phyloP scores from a whole-genome alignment of 2,797 vertebrate species.

The Crenichthys baileyi region DNA sequence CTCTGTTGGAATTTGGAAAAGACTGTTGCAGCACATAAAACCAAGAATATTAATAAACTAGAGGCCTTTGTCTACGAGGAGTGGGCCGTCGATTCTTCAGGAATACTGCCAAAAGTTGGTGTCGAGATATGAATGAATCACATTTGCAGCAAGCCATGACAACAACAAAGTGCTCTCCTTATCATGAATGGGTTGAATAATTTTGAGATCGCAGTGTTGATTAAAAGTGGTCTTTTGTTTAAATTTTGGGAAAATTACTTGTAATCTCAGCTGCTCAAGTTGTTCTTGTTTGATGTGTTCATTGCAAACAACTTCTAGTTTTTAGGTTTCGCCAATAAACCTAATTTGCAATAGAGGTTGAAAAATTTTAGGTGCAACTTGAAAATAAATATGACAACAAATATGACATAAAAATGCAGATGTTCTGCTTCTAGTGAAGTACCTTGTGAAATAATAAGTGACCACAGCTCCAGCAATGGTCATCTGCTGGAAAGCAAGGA shows the following conservation, averaged over 20 bases:
- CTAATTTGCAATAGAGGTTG: neutral
- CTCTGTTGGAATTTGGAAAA: too few species aligned
- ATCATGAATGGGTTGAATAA: neutral
- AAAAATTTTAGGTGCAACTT: neutral
- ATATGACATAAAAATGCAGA: neutral
- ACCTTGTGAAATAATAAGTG: conserved; percentile 98
- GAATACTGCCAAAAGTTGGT: neutral
- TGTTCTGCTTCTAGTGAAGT: conserved; percentile 11
- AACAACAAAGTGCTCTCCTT: neutral
- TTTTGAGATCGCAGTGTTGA: neutral
- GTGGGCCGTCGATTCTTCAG: neutral
- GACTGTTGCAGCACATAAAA: too few species aligned
- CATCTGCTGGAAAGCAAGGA: conserved; percentile 98
- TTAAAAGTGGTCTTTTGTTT: neutral
- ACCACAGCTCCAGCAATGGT: conserved; percentile 95
- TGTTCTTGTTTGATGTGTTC: neutral
- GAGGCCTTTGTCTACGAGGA: too few species aligned
- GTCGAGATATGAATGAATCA: neutral
- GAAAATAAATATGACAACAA: neutral
- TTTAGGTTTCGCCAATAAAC: neutral
- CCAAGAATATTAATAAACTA: too few species aligned
- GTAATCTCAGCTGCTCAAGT: neutral
- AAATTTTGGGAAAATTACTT: neutral
- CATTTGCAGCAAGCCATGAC: too few species aligned
- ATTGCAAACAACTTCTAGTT: neutral